Evolutionary conservation across 2,888 invertebrate genomes (phyloP).

Genomic region (Drosophila dives): DNA sequence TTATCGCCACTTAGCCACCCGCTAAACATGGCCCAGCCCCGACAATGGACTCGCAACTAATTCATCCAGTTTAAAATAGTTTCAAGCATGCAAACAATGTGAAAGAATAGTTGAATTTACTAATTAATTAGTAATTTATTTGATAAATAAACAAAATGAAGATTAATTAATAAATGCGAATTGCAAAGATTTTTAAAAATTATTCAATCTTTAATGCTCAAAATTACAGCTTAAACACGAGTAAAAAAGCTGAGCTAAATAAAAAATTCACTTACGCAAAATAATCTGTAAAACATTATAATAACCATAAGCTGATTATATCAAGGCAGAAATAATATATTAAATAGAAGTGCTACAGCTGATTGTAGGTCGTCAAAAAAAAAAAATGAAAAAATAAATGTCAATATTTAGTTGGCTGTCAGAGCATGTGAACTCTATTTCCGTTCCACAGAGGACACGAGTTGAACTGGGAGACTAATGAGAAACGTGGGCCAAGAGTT

Average conservation of each 20-base stretch:
- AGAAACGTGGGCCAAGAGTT: conserved; percentile 72
- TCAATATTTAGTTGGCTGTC: conserved; percentile 59
- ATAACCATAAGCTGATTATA: conserved; percentile 1
- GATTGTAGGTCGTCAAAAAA: background rate
- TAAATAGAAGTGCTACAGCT: background rate
- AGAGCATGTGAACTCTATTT: conserved; percentile 41
- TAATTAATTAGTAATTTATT: background rate
- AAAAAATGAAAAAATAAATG: conserved; percentile 19
- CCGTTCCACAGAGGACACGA: conserved; percentile 29
- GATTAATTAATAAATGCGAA: background rate
- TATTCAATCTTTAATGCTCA: background rate
- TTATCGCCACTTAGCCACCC: conserved; percentile 75
- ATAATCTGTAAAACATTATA: background rate
- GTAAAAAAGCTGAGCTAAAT: background rate
- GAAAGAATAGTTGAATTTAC: background rate
- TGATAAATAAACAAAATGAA: background rate
- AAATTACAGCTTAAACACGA: background rate
- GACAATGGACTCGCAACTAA: conserved; percentile 21
- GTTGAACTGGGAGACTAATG: conserved; percentile 58
- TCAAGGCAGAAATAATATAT: background rate
- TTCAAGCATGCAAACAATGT: background rate
- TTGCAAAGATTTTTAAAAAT: background rate
- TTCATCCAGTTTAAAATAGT: conserved; percentile 1
- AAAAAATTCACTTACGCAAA: background rate
- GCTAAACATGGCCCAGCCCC: conserved; percentile 10